These are phyloP conservation scores for Kuschelorhynchus macadamiae DNA, from an alignment of 2,888 invertebrate species.

Conservation along the genomic window DNA sequence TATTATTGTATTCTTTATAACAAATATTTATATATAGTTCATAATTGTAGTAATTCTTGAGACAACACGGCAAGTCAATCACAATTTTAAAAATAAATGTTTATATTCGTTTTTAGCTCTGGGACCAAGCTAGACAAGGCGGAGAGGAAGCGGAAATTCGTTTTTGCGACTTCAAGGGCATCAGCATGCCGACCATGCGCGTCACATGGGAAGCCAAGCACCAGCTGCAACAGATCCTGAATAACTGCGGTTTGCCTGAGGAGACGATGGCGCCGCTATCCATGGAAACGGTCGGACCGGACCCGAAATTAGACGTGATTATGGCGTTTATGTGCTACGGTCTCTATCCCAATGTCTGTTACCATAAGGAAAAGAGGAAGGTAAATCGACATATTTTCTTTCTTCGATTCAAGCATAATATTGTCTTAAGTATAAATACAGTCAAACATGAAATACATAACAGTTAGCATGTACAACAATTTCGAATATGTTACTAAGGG, in stretches of 20 bases:
- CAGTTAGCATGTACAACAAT: no score
- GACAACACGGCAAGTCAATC: no score
- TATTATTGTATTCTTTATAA: no score
- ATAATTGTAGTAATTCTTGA: no score
- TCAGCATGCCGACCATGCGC: constrained; percentile 90
- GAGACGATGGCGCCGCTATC: constrained; percentile 83
- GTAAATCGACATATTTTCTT: no score
- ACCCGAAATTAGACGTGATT: constrained; percentile 85
- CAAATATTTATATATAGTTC: no score
- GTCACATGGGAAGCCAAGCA: constrained; percentile 93
- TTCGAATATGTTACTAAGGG: no score
- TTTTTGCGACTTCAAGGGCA: constrained; percentile 90
- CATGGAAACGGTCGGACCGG: constrained; percentile 83
- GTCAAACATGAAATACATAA: no score
- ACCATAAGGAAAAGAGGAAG: constrained; percentile 95
- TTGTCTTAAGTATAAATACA: no score
- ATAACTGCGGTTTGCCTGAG: constrained; percentile 89
- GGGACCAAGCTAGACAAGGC: constrained; percentile 78
- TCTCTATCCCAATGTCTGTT: constrained; percentile 96
- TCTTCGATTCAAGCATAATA: no score
- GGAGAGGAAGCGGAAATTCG: constrained; percentile 83
- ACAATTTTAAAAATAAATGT: no score
- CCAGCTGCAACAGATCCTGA: constrained; percentile 74
- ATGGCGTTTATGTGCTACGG: constrained; percentile 91
- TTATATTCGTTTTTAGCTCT: constrained; percentile 74